Conservation (phyloP, 2,888 invertebrate species). For the Timema cristinae region DNA sequence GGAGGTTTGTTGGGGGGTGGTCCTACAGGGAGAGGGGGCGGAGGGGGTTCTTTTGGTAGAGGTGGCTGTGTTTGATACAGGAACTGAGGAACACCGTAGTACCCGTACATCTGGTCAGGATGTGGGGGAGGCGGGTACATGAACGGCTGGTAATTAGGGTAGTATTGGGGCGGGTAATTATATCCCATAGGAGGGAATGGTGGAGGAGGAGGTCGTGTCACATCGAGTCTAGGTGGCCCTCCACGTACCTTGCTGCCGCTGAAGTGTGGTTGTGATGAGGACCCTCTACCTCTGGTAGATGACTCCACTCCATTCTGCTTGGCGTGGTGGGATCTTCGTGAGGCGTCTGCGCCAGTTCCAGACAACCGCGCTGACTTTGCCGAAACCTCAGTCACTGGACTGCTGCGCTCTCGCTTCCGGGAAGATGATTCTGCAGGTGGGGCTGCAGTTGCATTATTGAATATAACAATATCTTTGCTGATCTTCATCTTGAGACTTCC, state of each 20-base stretch:
- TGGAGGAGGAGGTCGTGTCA: constrained; percentile 36
- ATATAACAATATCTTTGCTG: constrained; percentile 62
- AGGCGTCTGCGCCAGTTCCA: constrained; percentile 31
- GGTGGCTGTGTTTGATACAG: constrained; percentile 37
- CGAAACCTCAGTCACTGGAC: constrained; percentile 36
- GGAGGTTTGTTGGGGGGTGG: constrained; percentile 61
- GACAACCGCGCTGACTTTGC: constrained; percentile 15
- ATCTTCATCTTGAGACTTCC: constrained; percentile 59
- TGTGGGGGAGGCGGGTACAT: constrained; percentile 31
- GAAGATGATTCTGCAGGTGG: constrained; percentile 11
- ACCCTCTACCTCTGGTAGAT: constrained; percentile 1
- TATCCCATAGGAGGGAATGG: constrained; percentile 35
- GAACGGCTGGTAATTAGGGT: constrained; percentile 38
- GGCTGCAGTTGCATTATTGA: constrained; percentile 8
- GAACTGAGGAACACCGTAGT: constrained; percentile 36
- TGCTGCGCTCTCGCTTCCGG: constrained; percentile 38
- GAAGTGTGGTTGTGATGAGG: background rate
- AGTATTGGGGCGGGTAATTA: constrained; percentile 35
- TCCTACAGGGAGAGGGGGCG: constrained; percentile 53
- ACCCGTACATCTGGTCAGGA: constrained; percentile 36
- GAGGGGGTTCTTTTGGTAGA: constrained; percentile 20
- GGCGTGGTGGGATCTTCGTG: constrained; percentile 37
- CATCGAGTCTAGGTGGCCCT: constrained; percentile 40
- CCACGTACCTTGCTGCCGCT: constrained; percentile 44
- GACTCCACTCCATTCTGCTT: constrained; percentile 33